Conservation (phyloP, 2,888 invertebrate species). For the Himalopsyche tibetana region DNA sequence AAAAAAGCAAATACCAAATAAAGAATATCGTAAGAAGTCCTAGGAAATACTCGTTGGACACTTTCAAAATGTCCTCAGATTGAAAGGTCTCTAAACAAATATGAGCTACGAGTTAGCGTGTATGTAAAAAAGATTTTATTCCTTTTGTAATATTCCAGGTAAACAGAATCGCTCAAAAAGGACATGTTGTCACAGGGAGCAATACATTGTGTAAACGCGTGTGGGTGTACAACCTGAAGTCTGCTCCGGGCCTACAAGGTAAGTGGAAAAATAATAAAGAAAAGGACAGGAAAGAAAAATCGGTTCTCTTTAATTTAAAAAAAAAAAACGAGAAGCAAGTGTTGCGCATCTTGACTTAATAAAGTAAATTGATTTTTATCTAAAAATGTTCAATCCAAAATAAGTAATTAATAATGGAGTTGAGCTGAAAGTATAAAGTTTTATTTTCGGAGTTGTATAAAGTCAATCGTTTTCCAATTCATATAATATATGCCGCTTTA, state of each 20-base stretch:
- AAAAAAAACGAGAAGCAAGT: not conserved
- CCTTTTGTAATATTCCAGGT: not conserved
- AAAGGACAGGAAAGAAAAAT: not conserved
- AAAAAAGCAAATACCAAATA: no score
- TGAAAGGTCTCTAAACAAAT: not conserved
- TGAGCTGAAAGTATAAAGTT: no score
- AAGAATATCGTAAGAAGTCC: no score
- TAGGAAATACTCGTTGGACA: not conserved
- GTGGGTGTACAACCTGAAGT: not conserved
- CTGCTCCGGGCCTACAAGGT: not conserved
- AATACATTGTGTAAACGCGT: conserved; percentile 26
- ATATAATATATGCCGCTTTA: no score
- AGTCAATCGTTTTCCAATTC: no score
- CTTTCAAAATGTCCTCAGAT: not conserved
- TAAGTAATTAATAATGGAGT: no score
- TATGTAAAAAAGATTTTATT: conserved; percentile 9
- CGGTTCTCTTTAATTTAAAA: not conserved
- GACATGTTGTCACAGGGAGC: conserved; percentile 26
- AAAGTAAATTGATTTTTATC: not conserved
- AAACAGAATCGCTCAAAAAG: conserved; percentile 5
- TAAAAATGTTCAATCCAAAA: no score
- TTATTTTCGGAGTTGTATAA: no score
- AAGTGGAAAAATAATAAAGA: not conserved
- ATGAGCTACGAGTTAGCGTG: not conserved
- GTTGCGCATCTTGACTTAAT: not conserved